These are phyloP conservation scores for Phoenoteleia sp. DNA, from an alignment of 2,888 invertebrate species.

Conservation along the genomic window DNA sequence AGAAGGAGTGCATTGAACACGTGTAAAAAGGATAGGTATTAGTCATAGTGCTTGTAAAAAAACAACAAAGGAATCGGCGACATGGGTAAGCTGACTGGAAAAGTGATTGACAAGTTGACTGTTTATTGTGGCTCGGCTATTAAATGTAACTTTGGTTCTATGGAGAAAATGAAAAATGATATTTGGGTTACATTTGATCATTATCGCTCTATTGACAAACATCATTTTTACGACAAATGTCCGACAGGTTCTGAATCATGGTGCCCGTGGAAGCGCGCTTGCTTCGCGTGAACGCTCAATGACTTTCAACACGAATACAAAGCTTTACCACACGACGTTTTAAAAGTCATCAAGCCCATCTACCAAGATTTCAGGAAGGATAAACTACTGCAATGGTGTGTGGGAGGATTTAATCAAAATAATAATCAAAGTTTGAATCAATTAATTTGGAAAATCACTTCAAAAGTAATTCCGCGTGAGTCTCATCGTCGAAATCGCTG, in stretches of 20 bases:
- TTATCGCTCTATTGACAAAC: constrained; percentile 61
- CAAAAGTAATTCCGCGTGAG: neutral
- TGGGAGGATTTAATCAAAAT: constrained; percentile 58
- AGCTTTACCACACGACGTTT: constrained; percentile 47
- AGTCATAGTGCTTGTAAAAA: constrained; percentile 12
- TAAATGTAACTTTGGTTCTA: constrained; percentile 2
- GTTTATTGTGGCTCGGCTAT: constrained; percentile 28
- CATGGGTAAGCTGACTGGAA: constrained; percentile 50
- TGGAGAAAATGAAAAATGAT: constrained; percentile 25
- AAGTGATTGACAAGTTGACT: too few relatives aligned
- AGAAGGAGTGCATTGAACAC: constrained; percentile 51
- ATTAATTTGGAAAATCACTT: constrained; percentile 73
- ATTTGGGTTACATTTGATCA: constrained; percentile 33
- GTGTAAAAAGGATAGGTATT: constrained; percentile 18
- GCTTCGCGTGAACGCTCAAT: constrained; percentile 17
- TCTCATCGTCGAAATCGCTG: neutral
- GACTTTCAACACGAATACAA: constrained; percentile 63
- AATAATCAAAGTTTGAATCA: constrained; percentile 69
- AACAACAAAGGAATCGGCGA: constrained; percentile 35
- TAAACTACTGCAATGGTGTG: constrained; percentile 49
- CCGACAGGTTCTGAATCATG: constrained; percentile 60
- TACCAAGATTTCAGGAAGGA: constrained; percentile 36
- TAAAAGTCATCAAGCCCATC: constrained; percentile 41
- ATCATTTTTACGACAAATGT: constrained; percentile 65
- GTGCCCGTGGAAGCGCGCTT: constrained; percentile 68